Conservation (phyloP, 2,888 invertebrate genomes). For the Imbricaverruca yamaguchii region DNA sequence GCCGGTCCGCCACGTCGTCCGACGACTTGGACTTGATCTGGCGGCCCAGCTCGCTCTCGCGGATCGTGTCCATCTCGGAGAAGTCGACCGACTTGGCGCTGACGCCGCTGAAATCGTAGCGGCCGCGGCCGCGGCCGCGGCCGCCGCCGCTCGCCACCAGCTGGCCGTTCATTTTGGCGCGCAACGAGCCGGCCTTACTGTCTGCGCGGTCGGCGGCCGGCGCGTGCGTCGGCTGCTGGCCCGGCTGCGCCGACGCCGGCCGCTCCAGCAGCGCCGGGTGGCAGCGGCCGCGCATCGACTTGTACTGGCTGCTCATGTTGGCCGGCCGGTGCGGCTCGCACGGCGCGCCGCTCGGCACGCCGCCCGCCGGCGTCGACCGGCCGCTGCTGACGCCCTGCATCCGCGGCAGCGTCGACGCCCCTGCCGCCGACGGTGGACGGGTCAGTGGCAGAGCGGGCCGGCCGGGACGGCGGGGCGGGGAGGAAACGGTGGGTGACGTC, state of each 20-base stretch:
- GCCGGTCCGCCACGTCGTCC: constrained; percentile 44
- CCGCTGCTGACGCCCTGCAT: constrained; percentile 60
- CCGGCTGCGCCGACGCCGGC: constrained; percentile 31
- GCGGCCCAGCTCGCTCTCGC: constrained; percentile 58
- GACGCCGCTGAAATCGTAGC: not conserved
- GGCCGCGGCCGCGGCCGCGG: constrained; percentile 25
- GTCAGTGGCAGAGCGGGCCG: no score
- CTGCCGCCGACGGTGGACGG: constrained; percentile 44
- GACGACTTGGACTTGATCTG: constrained; percentile 81
- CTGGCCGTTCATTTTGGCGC: constrained; percentile 25
- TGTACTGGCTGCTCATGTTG: constrained; percentile 26
- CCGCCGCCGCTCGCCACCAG: constrained; percentile 25
- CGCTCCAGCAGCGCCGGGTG: constrained; percentile 25
- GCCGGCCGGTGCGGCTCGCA: constrained; percentile 32
- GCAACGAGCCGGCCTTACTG: constrained; percentile 27
- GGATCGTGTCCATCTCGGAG: constrained; percentile 49
- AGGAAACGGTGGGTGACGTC: no score
- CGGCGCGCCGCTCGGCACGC: constrained; percentile 35
- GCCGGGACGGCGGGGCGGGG: no score
- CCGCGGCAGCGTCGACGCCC: constrained; percentile 76
- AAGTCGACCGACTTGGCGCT: constrained; percentile 48
- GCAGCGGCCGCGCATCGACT: constrained; percentile 25
- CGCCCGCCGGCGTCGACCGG: constrained; percentile 34
- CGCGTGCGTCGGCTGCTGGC: constrained; percentile 26
- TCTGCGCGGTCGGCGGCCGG: constrained; percentile 29